These are phyloP conservation scores for Spilarctia lutea DNA, from an alignment of 2,888 invertebrate genomes.

Conservation along the genomic window DNA sequence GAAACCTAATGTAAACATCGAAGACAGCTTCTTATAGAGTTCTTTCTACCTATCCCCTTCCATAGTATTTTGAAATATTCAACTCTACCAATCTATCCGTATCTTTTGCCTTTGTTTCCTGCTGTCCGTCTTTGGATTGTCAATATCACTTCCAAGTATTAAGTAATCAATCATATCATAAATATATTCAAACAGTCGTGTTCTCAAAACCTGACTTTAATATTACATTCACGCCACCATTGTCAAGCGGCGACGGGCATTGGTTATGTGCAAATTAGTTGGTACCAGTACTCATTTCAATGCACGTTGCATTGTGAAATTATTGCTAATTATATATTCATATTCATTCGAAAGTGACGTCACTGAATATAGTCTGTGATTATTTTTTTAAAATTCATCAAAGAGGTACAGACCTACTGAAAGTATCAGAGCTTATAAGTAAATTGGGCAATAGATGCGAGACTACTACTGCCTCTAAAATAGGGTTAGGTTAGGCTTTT, in stretches of 20 bases:
- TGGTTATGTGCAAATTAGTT: constrained; percentile 51
- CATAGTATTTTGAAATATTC: not conserved
- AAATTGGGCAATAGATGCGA: too few relatives aligned
- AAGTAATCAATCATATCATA: constrained; percentile 13
- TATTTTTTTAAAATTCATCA: not conserved
- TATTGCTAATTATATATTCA: constrained; percentile 23
- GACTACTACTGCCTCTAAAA: too few relatives aligned
- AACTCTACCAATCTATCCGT: not conserved
- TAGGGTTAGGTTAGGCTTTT: too few relatives aligned
- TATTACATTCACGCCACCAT: constrained; percentile 46
- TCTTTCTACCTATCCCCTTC: not conserved
- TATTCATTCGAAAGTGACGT: constrained; percentile 22
- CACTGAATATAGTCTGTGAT: not conserved
- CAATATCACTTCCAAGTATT: constrained; percentile 9
- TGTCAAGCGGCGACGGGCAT: constrained; percentile 33
- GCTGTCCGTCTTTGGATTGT: not conserved
- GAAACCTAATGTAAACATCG: too few relatives aligned
- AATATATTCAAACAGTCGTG: constrained; percentile 16
- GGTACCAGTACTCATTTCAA: constrained; percentile 42
- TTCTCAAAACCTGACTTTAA: constrained; percentile 37
- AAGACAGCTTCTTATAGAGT: not conserved
- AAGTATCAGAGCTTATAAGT: too few relatives aligned
- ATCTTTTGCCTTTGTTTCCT: not conserved
- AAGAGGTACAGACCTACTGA: not conserved
- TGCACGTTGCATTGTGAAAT: constrained; percentile 42